phyloP scores from a whole-genome alignment of 2,113 vertebrate genomes.

The Daphoenositta chrysoptera region DNA sequence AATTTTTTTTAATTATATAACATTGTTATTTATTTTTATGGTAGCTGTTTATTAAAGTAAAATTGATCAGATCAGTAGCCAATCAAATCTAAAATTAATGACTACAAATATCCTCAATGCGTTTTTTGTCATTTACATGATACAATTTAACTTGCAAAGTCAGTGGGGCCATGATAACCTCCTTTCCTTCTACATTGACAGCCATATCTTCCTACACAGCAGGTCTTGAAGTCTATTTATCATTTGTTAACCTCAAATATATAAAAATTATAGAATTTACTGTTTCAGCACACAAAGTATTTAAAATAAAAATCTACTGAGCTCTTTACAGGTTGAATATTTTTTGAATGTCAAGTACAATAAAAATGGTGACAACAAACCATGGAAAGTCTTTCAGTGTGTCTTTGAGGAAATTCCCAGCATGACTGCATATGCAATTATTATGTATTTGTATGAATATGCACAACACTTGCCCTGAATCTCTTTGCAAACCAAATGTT shows the following conservation, averaged over 20 bases:
- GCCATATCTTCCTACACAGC: background rate
- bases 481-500: slow-evolving; percentile 9
- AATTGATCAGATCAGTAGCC: background rate
- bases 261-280: background rate
- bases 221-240: background rate
- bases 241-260: background rate
- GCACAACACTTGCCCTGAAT: background rate
- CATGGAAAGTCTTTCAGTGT: background rate
- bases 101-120: background rate
- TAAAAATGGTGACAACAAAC: background rate
- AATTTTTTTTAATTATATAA: background rate
- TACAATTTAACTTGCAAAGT: background rate
- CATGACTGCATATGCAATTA: background rate
- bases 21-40: background rate
- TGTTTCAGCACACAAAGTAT: background rate
- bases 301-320: background rate
- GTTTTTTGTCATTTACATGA: background rate
- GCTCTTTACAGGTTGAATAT: background rate
- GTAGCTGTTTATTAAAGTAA: background rate
- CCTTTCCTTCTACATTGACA: background rate
- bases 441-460: background rate
- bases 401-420: background rate
- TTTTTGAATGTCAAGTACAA: background rate
- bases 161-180: background rate
- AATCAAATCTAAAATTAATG: background rate